Evolutionary conservation across 1,140 invertebrate genomes (phyloP).

Genomic region (Phymastichus coffea): DNA sequence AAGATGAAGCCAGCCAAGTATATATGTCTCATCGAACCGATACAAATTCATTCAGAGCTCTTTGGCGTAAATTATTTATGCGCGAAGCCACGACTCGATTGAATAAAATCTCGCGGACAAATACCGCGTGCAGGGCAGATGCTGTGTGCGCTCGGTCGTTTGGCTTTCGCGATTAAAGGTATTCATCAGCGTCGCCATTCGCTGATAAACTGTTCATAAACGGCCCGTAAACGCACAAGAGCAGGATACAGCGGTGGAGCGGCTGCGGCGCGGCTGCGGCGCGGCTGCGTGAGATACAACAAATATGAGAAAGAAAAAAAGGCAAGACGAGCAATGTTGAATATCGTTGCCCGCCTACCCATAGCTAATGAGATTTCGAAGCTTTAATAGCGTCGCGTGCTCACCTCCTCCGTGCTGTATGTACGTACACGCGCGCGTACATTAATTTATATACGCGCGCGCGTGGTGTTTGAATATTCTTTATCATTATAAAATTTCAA

Average conservation of each 20-base stretch:
- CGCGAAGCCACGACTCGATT: neutral
- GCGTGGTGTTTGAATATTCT: constrained; percentile 11
- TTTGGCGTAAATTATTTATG: constrained; percentile 13
- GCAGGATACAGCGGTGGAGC: no score
- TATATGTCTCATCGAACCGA: neutral
- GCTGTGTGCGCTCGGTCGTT: constrained; percentile 1
- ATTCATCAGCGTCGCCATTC: constrained; percentile 17
- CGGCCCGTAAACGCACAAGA: neutral
- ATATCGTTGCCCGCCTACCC: constrained; percentile 13
- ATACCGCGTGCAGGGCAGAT: neutral
- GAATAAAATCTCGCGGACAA: constrained; percentile 18
- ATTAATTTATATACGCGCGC: constrained; percentile 12
- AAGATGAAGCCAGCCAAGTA: no score
- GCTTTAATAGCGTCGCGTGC: constrained; percentile 1
- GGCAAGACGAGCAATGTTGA: no score
- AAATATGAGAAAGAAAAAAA: constrained; percentile 1
- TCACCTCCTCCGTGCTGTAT: no score
- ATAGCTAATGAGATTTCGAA: constrained; percentile 23
- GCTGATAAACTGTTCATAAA: constrained; percentile 24
- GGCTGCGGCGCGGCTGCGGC: no score
- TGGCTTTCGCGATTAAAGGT: constrained; percentile 17
- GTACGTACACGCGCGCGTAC: neutral
- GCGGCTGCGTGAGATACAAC: neutral
- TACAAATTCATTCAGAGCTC: constrained; percentile 24
- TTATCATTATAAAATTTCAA: constrained; percentile 25